Conservation (phyloP, 1,140 invertebrate species). For the Drosophila pruinosa region DNA sequence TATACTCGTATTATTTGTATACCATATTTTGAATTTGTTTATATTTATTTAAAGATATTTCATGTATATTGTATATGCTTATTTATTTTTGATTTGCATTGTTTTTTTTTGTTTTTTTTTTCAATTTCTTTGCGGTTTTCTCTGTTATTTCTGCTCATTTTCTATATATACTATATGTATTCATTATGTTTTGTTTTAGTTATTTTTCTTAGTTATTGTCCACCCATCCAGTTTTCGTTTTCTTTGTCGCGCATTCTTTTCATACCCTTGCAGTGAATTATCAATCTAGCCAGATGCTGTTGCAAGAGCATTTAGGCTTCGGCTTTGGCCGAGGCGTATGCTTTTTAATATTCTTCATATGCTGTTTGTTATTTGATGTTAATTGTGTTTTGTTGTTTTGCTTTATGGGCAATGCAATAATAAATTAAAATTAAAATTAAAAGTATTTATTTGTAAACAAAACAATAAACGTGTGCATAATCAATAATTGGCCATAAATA, state of each 20-base stretch:
- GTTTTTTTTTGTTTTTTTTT: constrained; percentile 46
- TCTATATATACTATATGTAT: constrained; percentile 39
- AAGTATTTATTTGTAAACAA: constrained; percentile 7
- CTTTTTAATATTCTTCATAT: not conserved
- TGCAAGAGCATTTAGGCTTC: constrained; percentile 24
- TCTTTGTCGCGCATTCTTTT: not conserved
- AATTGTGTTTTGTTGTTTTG: not conserved
- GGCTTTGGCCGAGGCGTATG: not conserved
- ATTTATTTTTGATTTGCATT: constrained; percentile 64
- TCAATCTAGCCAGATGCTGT: not conserved
- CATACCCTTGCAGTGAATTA: constrained; percentile 16
- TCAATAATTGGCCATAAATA: constrained; percentile 33
- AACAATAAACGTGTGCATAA: constrained; percentile 30
- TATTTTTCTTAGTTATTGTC: constrained; percentile 80
- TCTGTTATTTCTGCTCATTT: constrained; percentile 27
- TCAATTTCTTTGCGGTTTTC: constrained; percentile 37
- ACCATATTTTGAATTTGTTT: too few species aligned
- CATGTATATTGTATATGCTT: constrained; percentile 72
- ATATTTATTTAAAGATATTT: constrained; percentile 43
- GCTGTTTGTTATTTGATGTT: not conserved
- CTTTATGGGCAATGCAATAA: constrained; percentile 1
- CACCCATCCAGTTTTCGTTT: constrained; percentile 82
- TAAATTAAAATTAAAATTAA: constrained; percentile 13
- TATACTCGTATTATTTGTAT: constrained; percentile 25
- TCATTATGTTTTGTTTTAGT: constrained; percentile 37